Evolutionary conservation across 2,888 invertebrate species (phyloP), one percentile per base, ranked within the genome.

Genomic region (Tetragonisca angustula): DNA sequence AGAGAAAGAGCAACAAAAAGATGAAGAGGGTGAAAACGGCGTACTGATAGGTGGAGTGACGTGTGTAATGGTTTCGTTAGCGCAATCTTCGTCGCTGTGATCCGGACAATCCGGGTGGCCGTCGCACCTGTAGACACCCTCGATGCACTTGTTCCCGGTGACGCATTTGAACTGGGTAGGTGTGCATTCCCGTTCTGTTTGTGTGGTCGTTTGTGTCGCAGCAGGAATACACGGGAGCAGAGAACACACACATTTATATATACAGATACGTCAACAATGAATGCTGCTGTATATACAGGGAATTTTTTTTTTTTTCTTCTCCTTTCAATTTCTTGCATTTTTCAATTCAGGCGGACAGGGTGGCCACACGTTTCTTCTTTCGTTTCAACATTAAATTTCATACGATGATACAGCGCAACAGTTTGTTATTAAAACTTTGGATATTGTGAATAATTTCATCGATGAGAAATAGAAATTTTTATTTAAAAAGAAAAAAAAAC

Each of bases 31-130:
- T 76, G 82, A 81, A 78, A 88, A 87, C 83, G 91, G 92, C 94
- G 90, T 94, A 94, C 94, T 94, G 92, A 89, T 91, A 90, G 91
- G 89, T 88, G 90, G 81, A 86, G 90, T 90, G 90, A 79, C 90
- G 89, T 92, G 90, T 87, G 91, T 91, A 90, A 89, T 90, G 80
- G 91, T 93, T 91, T 92, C 91, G 87, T 92, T 93, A 87, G 90
- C 83, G 90, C 94, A 93, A 82, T 93, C 92, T 93, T 96, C 96
- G 90, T 96, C 96, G 90, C 95, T 95, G 82, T 93, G 92, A 93
- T 96, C 96, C 68, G 94, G 92, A 93, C 96, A 96, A 92, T 96
- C 96, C 83, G 93, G 92, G 85, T 93, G 93, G 86, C 95, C 95
- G 93, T 96, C 95, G 93, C 96, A 96, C 88, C 94, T 93, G 91